phyloP scores from a whole-genome alignment of 2,888 invertebrate species.

The Stictocephala bisonia region DNA sequence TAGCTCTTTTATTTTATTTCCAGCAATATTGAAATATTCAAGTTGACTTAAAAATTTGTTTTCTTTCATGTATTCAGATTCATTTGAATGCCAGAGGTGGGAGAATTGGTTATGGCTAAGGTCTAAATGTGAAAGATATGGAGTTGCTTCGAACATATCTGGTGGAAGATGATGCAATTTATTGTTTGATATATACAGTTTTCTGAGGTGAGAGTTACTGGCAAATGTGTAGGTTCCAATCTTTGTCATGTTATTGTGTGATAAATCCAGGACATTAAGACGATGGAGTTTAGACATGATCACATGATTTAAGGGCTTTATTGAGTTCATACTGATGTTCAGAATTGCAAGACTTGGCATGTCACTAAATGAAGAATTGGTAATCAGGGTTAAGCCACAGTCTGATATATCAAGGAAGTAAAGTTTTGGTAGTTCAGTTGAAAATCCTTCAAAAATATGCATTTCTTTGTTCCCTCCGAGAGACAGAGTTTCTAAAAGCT shows the following conservation, averaged over 20 bases:
- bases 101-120: slow-evolving; percentile 76
- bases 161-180: slow-evolving; percentile 75
- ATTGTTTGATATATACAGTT: slow-evolving; percentile 78
- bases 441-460: slow-evolving; percentile 53
- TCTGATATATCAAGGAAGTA: slow-evolving; percentile 79
- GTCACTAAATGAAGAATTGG: slow-evolving; percentile 74
- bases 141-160: slow-evolving; percentile 73
- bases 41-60: slow-evolving; percentile 69
- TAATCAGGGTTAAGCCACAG: slow-evolving; percentile 75
- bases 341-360: slow-evolving; percentile 78
- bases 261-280: slow-evolving; percentile 77
- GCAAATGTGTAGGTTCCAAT: slow-evolving; percentile 74
- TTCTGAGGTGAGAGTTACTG: slow-evolving; percentile 74
- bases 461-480: slow-evolving; percentile 54
- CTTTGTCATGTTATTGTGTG: slow-evolving; percentile 74
- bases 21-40: slow-evolving; percentile 68
- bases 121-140: slow-evolving; percentile 74
- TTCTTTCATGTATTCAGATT: slow-evolving; percentile 66
- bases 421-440: slow-evolving; percentile 69
- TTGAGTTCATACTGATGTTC: slow-evolving; percentile 74
- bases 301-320: slow-evolving; percentile 69
- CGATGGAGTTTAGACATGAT: slow-evolving; percentile 67
- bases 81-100: slow-evolving; percentile 71
- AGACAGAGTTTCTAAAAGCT: slow-evolving; percentile 74
- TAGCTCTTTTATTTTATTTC: slow-evolving; percentile 69